A percentile compares a stretch with the other conserved stretches of the same genome.
These are phyloP conservation scores for Acestrorhynchus altus DNA, from an alignment of 2,797 vertebrate genomes.

Conservation along the genomic window DNA sequence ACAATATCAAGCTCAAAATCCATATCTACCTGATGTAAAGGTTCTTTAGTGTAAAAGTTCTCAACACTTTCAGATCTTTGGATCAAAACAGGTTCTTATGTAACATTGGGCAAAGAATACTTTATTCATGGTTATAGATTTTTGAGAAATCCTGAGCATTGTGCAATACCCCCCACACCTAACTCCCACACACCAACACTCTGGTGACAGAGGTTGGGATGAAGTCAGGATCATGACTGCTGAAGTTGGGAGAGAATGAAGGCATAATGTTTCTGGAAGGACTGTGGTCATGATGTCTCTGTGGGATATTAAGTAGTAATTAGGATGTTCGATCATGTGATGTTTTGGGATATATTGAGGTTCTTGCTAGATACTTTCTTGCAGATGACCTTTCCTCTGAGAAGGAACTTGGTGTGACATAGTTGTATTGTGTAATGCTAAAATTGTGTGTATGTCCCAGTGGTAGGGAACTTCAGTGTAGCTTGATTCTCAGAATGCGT, in stretches of 20 bases:
- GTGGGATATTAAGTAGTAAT: constrained; percentile 10
- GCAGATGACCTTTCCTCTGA: neutral
- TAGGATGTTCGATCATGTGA: neutral
- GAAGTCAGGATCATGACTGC: constrained; percentile 22
- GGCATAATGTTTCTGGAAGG: neutral
- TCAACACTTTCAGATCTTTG: no score
- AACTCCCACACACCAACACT: constrained; percentile 13
- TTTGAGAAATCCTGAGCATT: neutral
- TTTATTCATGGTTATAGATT: neutral
- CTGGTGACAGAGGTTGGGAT: constrained; percentile 24
- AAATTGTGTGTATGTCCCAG: neutral
- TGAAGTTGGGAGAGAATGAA: neutral
- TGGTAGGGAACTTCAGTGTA: constrained; percentile 15
- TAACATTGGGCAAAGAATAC: no score
- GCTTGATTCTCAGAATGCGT: constrained; percentile 17
- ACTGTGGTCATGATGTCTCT: constrained; percentile 18
- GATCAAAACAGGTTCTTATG: no score
- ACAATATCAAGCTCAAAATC: no score
- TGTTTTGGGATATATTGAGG: constrained; percentile 1
- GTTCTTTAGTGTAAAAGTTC: no score
- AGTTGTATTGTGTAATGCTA: constrained; percentile 3
- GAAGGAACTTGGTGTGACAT: neutral
- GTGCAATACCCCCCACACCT: constrained; percentile 9
- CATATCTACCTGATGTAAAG: no score
- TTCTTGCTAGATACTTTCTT: neutral